Evolutionary conservation across 37 sponge, comb jelly and placozoan genomes (phyloP), one percentile per base, ranked within the genome.

Genomic region (Amphimedon queenslandica): DNA sequence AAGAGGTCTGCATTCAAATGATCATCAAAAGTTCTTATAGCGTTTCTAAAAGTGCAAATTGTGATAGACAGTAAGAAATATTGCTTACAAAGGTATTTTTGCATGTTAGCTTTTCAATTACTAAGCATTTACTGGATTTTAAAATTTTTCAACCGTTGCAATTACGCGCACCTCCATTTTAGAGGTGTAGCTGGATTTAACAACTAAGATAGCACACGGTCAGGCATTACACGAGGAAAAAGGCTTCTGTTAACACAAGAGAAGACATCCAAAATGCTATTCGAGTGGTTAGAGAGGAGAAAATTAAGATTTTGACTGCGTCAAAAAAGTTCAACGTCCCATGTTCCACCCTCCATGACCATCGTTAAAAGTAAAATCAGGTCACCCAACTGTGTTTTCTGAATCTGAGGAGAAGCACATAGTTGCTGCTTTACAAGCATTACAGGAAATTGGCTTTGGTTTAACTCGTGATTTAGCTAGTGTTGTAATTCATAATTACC

Each of bases 391-490:
- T 1, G 68, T 84, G 3, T 67, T 84, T 1, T 71, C 73, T 10
- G 4, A 58, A 25, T 42, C 41, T 2, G 78, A 84, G 41, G 86
- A 85, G 66, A 3, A 74, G 56, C 80, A 85, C 20, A 79, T 85
- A 24, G 80, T 78, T 37, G 64, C 39, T 31, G 42, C 74, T 0
- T 47, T 58, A 30, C 79, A 84, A 40, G 79, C 55, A 8, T 29
- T 84, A 21, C 79, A 78, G 36, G 85, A 84, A 58, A 57, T 84
- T 10, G 85, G 85, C 2, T 84, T 76, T 78, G 74, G 73, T 33
- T 61, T 78, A 2, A 83, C 84, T 1, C 60, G 67, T 63, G 78
- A 71, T 3, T 35, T 84, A 56, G 79, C 78, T 13, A 63, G 60
- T 23, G 64, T 70, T 37, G 75, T 84, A 23, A 73, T 84, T 21